Base-by-base conservation (phyloP, 2,113 vertebrate genomes). In the Pteronura brasiliensis region DNA sequence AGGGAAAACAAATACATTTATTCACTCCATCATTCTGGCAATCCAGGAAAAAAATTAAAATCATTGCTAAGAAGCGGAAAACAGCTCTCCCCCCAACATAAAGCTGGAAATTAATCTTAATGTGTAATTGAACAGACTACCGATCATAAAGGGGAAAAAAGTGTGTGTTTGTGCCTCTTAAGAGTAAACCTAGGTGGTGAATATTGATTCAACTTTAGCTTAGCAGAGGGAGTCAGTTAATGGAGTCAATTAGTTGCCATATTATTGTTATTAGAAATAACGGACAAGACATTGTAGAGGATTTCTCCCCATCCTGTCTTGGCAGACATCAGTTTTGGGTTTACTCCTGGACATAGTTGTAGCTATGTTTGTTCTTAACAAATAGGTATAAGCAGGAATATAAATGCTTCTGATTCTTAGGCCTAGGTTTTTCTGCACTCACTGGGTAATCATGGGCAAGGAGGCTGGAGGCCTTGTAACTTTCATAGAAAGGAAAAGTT, bases 161-260 rank as follows among this genome's bases (percentile, higher is more conserved):
- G 9, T 63, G 23, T 36, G 44, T 65, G 29, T 65, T 39, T 77
- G 59, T 79, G 52, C 67, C 47, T 88, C 57, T 31, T 81, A 81
- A 71, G 67, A 88, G 2, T 9, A 90, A 17, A 90, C 77, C 6
- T 85, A 67, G 1, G 18, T 76, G 34, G 17, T 65, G 9, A 67
- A 63, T 15, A 94, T 97, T 59, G 23, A 5, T 31, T 92, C 96
- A 82, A 92, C 74, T 82, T 87, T 21, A 47, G 31, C 52, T 57
- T 96, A 87, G 20, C 34, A 97, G 10, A 93, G n/a, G 89, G 39
- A 34, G 79, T 90, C 94, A 25, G 90, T 95, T 95, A 74, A 90
- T 80, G 81, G 94, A 98, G 59, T 69, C 85, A 96, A 92, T 76
- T 74, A 96, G 90, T 74, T 86, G 61, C 65, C 77, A 77, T 88